These are phyloP conservation scores for Rhegmatorhina hoffmannsi DNA, from an alignment of 2,113 vertebrate species.

Conservation along the genomic window DNA sequence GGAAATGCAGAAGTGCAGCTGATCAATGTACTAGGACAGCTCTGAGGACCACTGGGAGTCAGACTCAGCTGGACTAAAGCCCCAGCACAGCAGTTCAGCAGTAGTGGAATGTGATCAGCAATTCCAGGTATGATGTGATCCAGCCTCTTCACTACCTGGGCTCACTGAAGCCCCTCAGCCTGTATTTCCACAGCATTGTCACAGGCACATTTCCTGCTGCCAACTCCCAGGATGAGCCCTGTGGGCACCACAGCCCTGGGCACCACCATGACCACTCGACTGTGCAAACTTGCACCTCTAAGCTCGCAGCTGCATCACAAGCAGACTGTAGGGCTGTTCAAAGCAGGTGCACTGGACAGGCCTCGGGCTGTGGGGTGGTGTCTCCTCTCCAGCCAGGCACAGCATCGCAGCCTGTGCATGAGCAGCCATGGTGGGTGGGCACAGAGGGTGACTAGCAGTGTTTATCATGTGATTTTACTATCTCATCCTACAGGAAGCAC, in stretches of 20 bases:
- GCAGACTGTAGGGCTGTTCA: background rate
- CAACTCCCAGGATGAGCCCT: background rate
- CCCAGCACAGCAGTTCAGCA: background rate
- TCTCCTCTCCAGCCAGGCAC: rapidly evolving
- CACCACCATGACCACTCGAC: rapidly evolving
- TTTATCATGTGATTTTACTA: background rate
- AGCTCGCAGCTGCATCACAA: rapidly evolving
- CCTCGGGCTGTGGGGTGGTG: background rate
- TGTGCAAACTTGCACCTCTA: background rate
- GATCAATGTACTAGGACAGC: background rate
- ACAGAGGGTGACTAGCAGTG: background rate
- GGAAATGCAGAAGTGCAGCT: background rate
- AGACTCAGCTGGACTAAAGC: rapidly evolving
- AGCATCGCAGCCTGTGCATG: background rate
- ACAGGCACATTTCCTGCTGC: background rate
- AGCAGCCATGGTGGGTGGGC: rapidly evolving
- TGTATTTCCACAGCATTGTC: background rate
- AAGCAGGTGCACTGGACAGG: rapidly evolving
- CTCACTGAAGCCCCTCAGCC: background rate
- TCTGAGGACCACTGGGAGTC: background rate
- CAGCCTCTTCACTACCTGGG: background rate
- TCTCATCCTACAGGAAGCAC: background rate
- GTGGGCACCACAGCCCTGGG: background rate
- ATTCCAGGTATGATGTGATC: background rate
- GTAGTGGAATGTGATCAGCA: background rate